Evolutionary conservation across 2,797 vertebrate genomes (phyloP), one percentile per base, ranked within the genome.

Genomic region (Eidolon dupreanum): DNA sequence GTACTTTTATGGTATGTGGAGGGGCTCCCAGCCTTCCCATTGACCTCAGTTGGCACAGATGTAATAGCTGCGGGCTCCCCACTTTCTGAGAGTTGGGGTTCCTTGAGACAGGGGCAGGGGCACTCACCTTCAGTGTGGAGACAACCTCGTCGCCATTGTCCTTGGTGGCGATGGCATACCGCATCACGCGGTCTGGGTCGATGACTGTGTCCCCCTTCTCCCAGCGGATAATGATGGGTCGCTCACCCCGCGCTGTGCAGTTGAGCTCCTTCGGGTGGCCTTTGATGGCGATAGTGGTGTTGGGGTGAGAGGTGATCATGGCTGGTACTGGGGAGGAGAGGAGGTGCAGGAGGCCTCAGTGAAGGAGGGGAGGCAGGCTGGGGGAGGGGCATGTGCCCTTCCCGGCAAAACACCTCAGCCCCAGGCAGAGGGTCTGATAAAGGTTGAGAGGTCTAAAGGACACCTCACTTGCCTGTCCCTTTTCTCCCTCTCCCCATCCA

Each of bases 161-260:
- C 97, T 99, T 99, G 90, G 99, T 99, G 98, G 99, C 98, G 93
- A 99, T 99, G 98, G 99, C 98, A 31, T 99, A 99, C 51, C 99
- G 99, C 97, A 99, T 98, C 98, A 99, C 99, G 46, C 99, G 99
- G 98, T 99, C 99, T 0, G 99, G 99, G 98, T 99, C 99, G 36
- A 99, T 99, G 97, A 99, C 99, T 0, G 99, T 99, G 99, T 99
- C 99, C 0, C 99, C 99, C 88, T 99, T 99, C 98, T 99, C 99
- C 99, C 99, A 99, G 98, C 99, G 99, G 97, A 99, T 99, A 98
- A 99, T 99, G 98, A 99, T 99, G 93, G 99, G 99, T 95, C 99
- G 99, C 98, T 99, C 99, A 0, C 99, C 99, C 16, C 99, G 99
- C 0, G 99, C 99, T 0, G 99, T 99, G 99, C 99, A 99, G 98